These are phyloP conservation scores for Argopecten irradians DNA, from an alignment of 1,140 invertebrate species.

Conservation along the genomic window DNA sequence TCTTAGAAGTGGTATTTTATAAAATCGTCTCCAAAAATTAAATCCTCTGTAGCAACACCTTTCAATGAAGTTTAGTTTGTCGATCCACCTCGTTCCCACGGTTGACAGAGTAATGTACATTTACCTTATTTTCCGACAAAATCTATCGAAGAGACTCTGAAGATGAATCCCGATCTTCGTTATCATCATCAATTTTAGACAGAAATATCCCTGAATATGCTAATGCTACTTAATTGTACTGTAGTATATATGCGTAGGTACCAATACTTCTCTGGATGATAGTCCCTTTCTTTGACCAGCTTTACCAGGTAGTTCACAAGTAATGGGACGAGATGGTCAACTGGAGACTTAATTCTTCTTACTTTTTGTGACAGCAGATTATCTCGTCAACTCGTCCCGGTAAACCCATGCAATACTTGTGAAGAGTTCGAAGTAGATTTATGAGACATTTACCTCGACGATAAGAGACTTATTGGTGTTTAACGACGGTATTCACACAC, in stretches of 20 bases:
- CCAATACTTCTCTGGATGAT: no score
- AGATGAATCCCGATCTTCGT: no score
- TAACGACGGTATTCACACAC: neutral
- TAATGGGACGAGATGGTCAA: no score
- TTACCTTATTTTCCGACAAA: no score
- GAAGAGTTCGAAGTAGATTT: neutral
- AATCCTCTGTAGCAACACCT: neutral
- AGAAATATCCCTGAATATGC: no score
- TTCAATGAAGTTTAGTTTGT: neutral
- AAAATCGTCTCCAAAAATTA: neutral
- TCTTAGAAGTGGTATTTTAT: neutral
- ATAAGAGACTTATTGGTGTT: constrained; percentile 10
- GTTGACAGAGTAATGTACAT: no score
- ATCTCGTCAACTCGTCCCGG: neutral
- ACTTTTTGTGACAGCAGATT: neutral
- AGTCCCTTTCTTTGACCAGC: no score
- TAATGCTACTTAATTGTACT: no score
- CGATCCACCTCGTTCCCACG: neutral
- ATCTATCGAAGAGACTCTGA: no score
- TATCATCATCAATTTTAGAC: no score
- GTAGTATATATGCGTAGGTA: no score
- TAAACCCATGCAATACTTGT: neutral
- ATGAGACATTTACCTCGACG: neutral
- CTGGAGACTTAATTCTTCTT: neutral
- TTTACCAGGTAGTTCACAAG: no score